Base-by-base conservation (phyloP, 2,888 invertebrate species). In the Lithosia quadra region DNA sequence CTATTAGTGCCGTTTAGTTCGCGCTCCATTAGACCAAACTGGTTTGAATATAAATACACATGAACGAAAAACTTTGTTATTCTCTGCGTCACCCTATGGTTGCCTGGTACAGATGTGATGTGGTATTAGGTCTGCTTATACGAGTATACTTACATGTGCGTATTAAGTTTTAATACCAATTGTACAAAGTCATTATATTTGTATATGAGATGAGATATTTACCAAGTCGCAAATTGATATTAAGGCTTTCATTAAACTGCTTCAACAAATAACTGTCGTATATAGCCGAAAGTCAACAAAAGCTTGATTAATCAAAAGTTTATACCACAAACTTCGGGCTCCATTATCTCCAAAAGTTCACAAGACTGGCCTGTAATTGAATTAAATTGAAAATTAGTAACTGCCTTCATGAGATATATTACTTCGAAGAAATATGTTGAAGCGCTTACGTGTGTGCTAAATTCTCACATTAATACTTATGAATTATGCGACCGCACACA, bases 261-360 rank as follows among this genome's bases (percentile, higher is more conserved):
- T 28, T n/a, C 62, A 63, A 28, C 15, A 58, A 58, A 55, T 61
- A 56, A 62, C 57, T 22, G 34, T 57, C 57, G 18, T 62, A 9
- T 34, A 33, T 18, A 13, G 57, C 21, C 21, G 21, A 28, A 63
- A 62, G 57, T 34, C 34, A 61, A 62, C 62, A 67, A 62, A 62
- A 62, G 39, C 43, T 34, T 67, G 43, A 33, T 67, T 67, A 67
- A 67, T 57, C 67, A 67, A 67, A 57, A 57, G 56, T 67, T 59
- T 24, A 28, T 28, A 65, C 59, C 58, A 18, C 53, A 61, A 34
- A 67, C 39, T 63, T 67, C 2, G 15, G 56, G 57, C 33, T 62
- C 62, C 57, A 62, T 67, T 67, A 62, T 62, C 39, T 57, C 34
- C 33, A 15, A 7, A 67, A 67, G 39, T 67, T 56, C 57, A 62